A percentile compares a stretch with the other conserved stretches of the same genome.
phyloP scores from a whole-genome alignment of 2,888 invertebrate genomes.

The Lobophora halterata region DNA sequence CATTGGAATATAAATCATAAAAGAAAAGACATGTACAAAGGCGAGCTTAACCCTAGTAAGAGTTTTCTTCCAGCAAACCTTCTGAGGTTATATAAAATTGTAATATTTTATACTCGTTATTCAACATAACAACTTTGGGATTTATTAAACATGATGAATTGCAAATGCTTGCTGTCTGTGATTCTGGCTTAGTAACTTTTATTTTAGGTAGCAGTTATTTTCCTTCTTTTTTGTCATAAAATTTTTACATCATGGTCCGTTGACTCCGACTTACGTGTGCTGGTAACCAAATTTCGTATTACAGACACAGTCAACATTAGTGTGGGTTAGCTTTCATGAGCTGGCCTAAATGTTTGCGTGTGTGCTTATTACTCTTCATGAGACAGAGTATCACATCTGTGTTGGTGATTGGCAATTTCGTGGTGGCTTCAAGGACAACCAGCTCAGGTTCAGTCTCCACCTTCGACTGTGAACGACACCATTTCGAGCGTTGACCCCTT shows the following conservation, averaged over 20 bases:
- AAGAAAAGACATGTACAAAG: too few relatives aligned
- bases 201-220: too few relatives aligned
- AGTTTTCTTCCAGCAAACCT: too few relatives aligned
- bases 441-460: conserved; percentile 74
- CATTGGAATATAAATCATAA: too few relatives aligned
- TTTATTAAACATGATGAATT: too few relatives aligned
- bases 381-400: conserved; percentile 40
- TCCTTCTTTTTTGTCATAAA: conserved; percentile 6
- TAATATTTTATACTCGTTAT: too few relatives aligned
- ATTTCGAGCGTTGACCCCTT: conserved; percentile 72
- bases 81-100: too few relatives aligned
- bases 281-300: conserved; percentile 36
- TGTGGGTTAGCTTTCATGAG: conserved; percentile 51
- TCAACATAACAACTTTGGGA: too few relatives aligned
- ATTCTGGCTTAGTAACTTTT: too few relatives aligned
- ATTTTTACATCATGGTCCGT: conserved; percentile 48
- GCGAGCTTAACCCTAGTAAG: too few relatives aligned
- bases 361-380: conserved; percentile 44
- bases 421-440: conserved; percentile 73
- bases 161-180: too few relatives aligned
- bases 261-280: conserved; percentile 47
- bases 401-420: conserved; percentile 64
- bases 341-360: conserved; percentile 38
- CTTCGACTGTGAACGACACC: conserved; percentile 73
- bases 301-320: conserved; percentile 26